These are phyloP conservation scores for Scaptomyza caliginosa DNA, from an alignment of 2,888 invertebrate species.

Conservation along the genomic window DNA sequence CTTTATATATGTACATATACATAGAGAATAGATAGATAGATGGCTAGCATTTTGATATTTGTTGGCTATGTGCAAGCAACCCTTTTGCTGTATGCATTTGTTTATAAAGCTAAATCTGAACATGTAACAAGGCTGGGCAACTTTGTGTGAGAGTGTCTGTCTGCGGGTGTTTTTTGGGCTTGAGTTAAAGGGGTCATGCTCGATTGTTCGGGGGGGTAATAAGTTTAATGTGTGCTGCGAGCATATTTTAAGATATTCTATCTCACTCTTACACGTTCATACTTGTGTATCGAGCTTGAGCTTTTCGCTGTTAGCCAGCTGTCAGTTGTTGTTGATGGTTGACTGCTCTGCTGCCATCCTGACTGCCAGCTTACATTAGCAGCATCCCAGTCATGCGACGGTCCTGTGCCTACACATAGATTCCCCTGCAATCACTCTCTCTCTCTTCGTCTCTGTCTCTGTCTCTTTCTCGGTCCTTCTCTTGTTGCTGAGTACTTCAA, in stretches of 20 bases:
- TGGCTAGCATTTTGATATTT: conserved; percentile 63
- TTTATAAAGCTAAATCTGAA: conserved; percentile 63
- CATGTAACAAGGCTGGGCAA: conserved; percentile 52
- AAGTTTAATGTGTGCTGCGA: conserved; percentile 79
- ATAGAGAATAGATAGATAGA: conserved; percentile 35
- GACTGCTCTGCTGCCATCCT: conserved; percentile 50
- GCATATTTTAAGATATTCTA: conserved; percentile 65
- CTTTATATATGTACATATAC: conserved; percentile 10
- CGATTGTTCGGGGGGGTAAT: conserved; percentile 51
- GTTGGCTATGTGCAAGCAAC: conserved; percentile 56
- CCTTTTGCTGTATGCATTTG: conserved; percentile 74
- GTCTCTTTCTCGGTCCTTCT: background rate
- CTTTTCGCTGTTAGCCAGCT: conserved; percentile 69
- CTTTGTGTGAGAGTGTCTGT: conserved; percentile 9
- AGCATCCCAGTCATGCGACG: conserved; percentile 49
- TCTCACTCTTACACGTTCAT: conserved; percentile 2
- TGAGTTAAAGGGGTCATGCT: conserved; percentile 17
- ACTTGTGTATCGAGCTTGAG: conserved; percentile 34
- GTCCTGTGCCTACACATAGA: conserved; percentile 31
- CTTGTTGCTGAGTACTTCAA: conserved; percentile 40
- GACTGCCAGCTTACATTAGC: conserved; percentile 57
- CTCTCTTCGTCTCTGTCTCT: background rate
- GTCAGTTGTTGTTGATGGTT: conserved; percentile 73
- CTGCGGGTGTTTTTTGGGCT: conserved; percentile 7
- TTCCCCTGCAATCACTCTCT: conserved; percentile 17